Evolutionary conservation across 2,113 vertebrate species (phyloP).

Genomic region (Casuarius casuarius): DNA sequence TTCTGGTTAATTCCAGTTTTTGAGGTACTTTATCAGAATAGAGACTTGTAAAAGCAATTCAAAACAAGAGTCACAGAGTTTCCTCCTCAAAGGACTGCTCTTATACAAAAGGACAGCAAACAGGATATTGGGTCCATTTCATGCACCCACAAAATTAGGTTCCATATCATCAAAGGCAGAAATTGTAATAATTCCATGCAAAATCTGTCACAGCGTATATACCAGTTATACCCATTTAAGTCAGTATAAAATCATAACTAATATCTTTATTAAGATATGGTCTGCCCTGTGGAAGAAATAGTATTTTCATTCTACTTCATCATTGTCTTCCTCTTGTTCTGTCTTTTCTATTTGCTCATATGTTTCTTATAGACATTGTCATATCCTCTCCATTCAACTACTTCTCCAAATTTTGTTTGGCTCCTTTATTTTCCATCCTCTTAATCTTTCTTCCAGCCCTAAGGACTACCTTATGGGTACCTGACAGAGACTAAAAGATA

Average conservation of each 20-base stretch:
- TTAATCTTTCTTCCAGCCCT: neutral
- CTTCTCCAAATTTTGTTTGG: neutral
- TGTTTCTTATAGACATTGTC: neutral
- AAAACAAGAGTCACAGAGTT: neutral
- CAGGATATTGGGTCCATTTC: neutral
- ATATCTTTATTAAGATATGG: neutral
- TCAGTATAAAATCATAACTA: slow-evolving; percentile 16
- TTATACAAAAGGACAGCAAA: neutral
- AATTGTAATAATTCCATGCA: slow-evolving; percentile 3
- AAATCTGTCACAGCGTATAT: neutral
- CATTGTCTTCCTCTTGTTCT: neutral
- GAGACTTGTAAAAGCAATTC: neutral
- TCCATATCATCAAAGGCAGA: neutral
- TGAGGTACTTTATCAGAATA: neutral
- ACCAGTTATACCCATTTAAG: neutral
- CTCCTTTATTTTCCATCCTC: neutral
- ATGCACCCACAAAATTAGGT: neutral
- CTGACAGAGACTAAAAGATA: neutral
- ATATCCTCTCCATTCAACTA: neutral
- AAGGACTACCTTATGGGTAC: neutral
- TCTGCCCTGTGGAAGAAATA: neutral
- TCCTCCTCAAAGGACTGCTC: neutral
- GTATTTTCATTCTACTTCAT: neutral
- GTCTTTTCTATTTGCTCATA: neutral
- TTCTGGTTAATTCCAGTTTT: neutral